These are phyloP conservation scores for Candoia aspera DNA, from an alignment of 2,113 vertebrate species.

Conservation along the genomic window DNA sequence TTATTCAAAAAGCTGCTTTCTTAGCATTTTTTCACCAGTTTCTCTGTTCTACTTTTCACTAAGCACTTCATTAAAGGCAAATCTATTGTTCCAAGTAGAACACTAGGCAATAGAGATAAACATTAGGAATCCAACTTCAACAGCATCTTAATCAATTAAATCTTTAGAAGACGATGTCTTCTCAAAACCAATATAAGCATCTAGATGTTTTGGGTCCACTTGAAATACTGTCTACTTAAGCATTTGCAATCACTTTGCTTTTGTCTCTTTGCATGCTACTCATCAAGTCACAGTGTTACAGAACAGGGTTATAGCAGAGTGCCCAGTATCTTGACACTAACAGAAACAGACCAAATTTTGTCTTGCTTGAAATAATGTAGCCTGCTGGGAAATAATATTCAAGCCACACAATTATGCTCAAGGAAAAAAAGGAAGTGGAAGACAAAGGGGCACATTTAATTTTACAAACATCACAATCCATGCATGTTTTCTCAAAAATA, in stretches of 20 bases:
- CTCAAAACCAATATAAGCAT: neutral
- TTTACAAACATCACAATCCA: neutral
- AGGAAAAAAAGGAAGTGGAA: neutral
- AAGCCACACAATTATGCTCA: neutral
- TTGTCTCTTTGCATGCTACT: neutral
- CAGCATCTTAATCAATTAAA: neutral
- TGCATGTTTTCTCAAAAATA: neutral
- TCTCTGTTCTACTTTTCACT: constrained; percentile 11
- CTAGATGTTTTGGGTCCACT: neutral
- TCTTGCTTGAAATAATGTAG: constrained; percentile 1
- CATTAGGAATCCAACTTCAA: neutral
- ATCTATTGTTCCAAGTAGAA: constrained; percentile 1
- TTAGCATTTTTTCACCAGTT: constrained; percentile 11
- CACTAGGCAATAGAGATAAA: neutral
- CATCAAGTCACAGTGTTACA: neutral
- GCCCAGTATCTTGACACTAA: neutral
- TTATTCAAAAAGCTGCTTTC: neutral
- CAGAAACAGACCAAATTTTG: neutral
- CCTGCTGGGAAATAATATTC: neutral
- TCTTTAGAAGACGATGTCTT: neutral
- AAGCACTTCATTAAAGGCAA: neutral
- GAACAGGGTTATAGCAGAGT: neutral
- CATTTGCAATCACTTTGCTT: neutral
- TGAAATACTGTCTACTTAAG: neutral
- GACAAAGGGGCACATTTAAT: neutral